Base-by-base conservation (phyloP, 2,797 vertebrate species). In the Gephyroberyx darwinii region DNA sequence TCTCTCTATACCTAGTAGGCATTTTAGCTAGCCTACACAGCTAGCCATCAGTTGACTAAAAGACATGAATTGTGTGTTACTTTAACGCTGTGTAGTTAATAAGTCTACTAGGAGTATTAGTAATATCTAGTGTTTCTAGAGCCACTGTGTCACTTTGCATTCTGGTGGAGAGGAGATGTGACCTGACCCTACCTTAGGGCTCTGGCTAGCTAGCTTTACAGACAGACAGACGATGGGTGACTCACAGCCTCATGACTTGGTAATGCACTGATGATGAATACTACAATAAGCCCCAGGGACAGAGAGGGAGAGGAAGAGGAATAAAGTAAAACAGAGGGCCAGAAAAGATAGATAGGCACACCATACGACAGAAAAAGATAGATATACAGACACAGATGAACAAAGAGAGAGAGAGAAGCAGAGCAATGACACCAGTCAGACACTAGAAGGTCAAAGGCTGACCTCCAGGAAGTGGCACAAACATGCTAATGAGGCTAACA, bases 231-330 rank as follows among this genome's bases (percentile, higher is more conserved):
- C 26, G 12, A 10, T 35, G 30, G 26, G 35, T 45, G 57, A 51
- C 31, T 61, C 57, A 41, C 47, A 52, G 52, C 57, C 39, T 70
- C 33, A 62, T 70, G 58, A 70, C 58, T 70, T 70, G 30, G 45
- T 60, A 59, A 59, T 69, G 56, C 37, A 68, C 64, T 39, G 35
- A 54, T 51, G 47, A 54, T 65, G 35, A 41, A 35, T 43, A 65
- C 50, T 65, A 65, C 51, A 65, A 39, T 53, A 54, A 41, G 14
- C 63, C 55, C 55, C 31, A 59, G 35, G 48, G 31, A 50, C 14
- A 60, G 47, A 47, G 30, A 6, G 20, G n/a, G 37, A 22, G 26
- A 35, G 53, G 13, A 17, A 35, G 39, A 33, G 53, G 20, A 35
- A 41, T 19, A 39, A 37, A 52, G 61, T 5, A 14, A 63, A n/a